Conservation (phyloP, 2,797 vertebrate species). For the Hydrolagus colliei region DNA sequence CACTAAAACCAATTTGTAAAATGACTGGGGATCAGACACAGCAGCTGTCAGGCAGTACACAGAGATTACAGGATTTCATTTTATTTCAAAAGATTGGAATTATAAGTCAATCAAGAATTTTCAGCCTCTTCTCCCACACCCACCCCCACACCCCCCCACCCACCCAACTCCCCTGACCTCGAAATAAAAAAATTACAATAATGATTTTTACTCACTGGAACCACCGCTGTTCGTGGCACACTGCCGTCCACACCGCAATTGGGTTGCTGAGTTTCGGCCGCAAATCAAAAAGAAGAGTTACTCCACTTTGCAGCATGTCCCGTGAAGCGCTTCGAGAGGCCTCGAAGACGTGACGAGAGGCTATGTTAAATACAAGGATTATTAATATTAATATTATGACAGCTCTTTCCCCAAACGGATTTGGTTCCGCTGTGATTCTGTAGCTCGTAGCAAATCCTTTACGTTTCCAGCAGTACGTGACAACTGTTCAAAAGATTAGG, state of each 20-base stretch:
- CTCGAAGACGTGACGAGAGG: too few relatives aligned
- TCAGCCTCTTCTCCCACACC: slow-evolving; percentile 36
- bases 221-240: too few relatives aligned
- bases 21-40: slow-evolving; percentile 86
- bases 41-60: slow-evolving; percentile 80
- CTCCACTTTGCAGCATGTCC: too few relatives aligned
- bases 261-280: too few relatives aligned
- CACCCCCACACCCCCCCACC: not conserved
- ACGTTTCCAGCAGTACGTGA: not conserved
- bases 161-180: not conserved
- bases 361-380: too few relatives aligned
- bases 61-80: slow-evolving; percentile 56
- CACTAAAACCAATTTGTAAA: slow-evolving; percentile 87
- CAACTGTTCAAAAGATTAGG: slow-evolving; percentile 7
- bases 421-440: not conserved
- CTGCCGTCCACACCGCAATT: too few relatives aligned
- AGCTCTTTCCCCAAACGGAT: not conserved
- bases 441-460: slow-evolving; percentile 1
- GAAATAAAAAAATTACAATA: not conserved
- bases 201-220: too few relatives aligned
- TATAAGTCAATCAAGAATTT: slow-evolving; percentile 60
- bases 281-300: too few relatives aligned
- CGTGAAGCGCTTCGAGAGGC: too few relatives aligned
- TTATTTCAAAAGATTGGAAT: slow-evolving; percentile 58
- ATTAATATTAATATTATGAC: not conserved